Evolutionary conservation across 2,888 invertebrate species (phyloP), one percentile per base, ranked within the genome.

Genomic region (Pammene fasciana): DNA sequence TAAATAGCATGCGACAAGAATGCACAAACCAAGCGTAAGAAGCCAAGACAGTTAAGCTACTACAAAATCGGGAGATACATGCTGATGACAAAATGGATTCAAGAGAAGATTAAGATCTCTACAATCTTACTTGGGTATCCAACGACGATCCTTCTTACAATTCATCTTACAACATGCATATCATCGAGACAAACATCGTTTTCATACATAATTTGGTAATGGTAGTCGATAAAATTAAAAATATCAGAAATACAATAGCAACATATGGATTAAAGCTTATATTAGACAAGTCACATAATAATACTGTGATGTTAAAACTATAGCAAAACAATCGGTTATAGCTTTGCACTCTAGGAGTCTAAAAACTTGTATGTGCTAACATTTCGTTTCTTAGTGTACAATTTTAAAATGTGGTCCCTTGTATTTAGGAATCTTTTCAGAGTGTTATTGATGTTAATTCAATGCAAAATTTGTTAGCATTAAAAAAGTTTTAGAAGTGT

Each of bases 101-200:
- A 79, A 78, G 81, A 84, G 83, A 79, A 83, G 79, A 81, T 80
- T 80, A 82, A 80, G 78, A 83, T 82, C 79, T 81, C 82, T 86
- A 85, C 82, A 85, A 85, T 87, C 91, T 92, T 90, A 91, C 92
- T 91, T 89, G 91, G 86, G 84, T 85, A 82, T 92, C 92, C 92
- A 88, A 90, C 92, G 92, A 92, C 92, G 92, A 92, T 92, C 92
- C 89, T 88, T 85, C 36, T 87, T 82, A 88, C 85, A 87, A 82
- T 76, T 77, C 76, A 78, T 81, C 78, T 78, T 75, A 78, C 78
- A 79, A 85, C 89, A 90, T 89, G 90, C 89, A 90, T 72, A 79
- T 81, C 78, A 79, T 83, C 75, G 79, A 83, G 82, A 82, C 79
- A 84, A 82, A 87, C 84, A 86, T 82, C 74, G 77, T 68, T 68